phyloP scores from a whole-genome alignment of 2,888 invertebrate genomes.

The Pristionchus entomophagus region DNA sequence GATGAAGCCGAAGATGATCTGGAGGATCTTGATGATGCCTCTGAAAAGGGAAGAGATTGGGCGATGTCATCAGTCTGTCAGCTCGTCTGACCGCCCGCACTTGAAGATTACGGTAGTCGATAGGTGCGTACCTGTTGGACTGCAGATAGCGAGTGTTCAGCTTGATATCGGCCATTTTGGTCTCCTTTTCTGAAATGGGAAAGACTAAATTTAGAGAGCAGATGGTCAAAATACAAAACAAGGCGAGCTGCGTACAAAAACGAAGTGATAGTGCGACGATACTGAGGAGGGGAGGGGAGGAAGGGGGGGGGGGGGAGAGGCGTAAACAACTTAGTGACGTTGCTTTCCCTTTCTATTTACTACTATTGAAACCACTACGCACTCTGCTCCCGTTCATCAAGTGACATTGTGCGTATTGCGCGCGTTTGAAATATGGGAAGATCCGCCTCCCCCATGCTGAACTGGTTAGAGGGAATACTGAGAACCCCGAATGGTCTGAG shows the following conservation, averaged over 20 bases:
- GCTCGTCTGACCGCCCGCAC: constrained; percentile 20
- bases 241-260: background rate
- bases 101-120: constrained; percentile 68
- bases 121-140: constrained; percentile 55
- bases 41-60: background rate
- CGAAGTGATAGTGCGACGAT: background rate
- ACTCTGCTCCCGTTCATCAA: background rate
- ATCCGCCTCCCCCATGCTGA: background rate
- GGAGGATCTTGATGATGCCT: constrained; percentile 49
- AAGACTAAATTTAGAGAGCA: background rate
- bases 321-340: constrained; percentile 8
- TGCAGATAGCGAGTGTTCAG: constrained; percentile 67
- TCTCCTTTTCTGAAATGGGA: background rate
- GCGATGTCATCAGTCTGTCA: background rate
- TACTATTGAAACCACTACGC: background rate
- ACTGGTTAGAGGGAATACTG: constrained; percentile 6
- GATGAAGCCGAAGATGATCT: constrained; percentile 71
- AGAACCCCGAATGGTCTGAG: background rate
- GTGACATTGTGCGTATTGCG: background rate
- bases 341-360: background rate
- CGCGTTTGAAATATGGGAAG: background rate
- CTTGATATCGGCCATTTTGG: constrained; percentile 61
- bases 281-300: too few species aligned
- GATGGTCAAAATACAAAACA: background rate
- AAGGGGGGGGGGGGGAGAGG: background rate